Evolutionary conservation across 2,797 vertebrate species (phyloP).

Genomic region (Propithecus perrieri): DNA sequence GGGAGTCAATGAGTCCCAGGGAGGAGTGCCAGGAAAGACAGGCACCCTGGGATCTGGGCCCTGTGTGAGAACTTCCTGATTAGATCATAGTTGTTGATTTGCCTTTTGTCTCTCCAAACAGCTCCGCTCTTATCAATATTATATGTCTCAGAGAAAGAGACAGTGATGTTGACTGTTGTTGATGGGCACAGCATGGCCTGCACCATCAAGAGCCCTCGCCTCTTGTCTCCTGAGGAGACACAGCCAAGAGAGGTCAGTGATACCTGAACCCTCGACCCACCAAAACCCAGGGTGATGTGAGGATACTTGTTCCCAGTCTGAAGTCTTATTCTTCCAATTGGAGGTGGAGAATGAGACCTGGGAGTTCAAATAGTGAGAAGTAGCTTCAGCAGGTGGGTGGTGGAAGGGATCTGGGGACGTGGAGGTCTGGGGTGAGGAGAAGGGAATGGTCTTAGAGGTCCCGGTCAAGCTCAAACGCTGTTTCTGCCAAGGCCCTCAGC

Average conservation of each 20-base stretch:
- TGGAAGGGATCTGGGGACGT: neutral
- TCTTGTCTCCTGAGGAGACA: neutral
- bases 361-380: neutral
- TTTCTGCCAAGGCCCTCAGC: neutral
- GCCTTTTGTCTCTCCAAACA: neutral
- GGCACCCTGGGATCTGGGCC: neutral
- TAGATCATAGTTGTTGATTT: neutral
- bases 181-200: neutral
- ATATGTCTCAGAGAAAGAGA: neutral
- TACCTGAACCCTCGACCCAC: neutral
- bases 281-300: neutral
- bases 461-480: neutral
- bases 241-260: neutral
- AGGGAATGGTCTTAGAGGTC: neutral
- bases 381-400: neutral
- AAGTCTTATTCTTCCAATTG: neutral
- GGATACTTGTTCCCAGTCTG: neutral
- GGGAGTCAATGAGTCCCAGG: neutral
- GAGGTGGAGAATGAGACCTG: neutral
- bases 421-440: neutral
- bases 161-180: fast-evolving
- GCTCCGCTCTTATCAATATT: neutral
- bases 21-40: neutral
- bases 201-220: neutral
- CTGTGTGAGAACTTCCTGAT: neutral